Conservation (phyloP, 2,797 vertebrate species). For the Muraenolepis orangiensis region DNA sequence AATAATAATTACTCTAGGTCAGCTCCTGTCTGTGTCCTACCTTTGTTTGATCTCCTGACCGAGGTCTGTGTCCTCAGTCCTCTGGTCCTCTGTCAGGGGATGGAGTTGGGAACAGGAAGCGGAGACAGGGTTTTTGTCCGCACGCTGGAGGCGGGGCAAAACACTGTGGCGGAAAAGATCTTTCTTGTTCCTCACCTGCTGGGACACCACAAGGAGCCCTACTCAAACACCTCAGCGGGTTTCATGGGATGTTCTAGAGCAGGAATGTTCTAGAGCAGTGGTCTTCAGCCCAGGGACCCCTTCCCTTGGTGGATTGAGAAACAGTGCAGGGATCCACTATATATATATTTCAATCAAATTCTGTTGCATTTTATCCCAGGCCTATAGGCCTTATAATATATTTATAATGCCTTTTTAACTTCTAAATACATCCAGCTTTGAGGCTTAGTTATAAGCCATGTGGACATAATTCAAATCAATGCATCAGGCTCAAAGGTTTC, state of each 20-base stretch:
- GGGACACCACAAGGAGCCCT: constrained; percentile 9
- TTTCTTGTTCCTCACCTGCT: constrained; percentile 54
- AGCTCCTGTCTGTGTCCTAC: constrained; percentile 35
- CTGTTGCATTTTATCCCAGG: too few species aligned
- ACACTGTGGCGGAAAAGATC: constrained; percentile 74
- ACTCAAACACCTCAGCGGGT: neutral
- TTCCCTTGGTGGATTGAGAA: too few species aligned
- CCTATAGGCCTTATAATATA: too few species aligned
- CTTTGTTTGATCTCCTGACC: constrained; percentile 56
- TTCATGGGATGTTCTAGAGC: neutral
- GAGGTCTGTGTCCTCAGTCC: constrained; percentile 3
- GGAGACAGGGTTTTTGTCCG: constrained; percentile 62
- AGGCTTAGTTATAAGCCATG: too few species aligned
- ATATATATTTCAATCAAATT: too few species aligned
- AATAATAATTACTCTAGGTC: neutral
- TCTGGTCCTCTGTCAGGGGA: constrained; percentile 52
- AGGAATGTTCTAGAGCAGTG: neutral
- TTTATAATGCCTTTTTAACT: too few species aligned
- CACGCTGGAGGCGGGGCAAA: constrained; percentile 64
- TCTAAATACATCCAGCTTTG: too few species aligned
- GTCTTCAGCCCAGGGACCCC: too few species aligned
- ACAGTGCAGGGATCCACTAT: too few species aligned
- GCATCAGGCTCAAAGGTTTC: too few species aligned
- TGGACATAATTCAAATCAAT: too few species aligned
- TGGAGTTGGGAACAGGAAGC: constrained; percentile 71